phyloP scores from a whole-genome alignment of 2,888 invertebrate genomes.

The Mimumesa dahlbomi region DNA sequence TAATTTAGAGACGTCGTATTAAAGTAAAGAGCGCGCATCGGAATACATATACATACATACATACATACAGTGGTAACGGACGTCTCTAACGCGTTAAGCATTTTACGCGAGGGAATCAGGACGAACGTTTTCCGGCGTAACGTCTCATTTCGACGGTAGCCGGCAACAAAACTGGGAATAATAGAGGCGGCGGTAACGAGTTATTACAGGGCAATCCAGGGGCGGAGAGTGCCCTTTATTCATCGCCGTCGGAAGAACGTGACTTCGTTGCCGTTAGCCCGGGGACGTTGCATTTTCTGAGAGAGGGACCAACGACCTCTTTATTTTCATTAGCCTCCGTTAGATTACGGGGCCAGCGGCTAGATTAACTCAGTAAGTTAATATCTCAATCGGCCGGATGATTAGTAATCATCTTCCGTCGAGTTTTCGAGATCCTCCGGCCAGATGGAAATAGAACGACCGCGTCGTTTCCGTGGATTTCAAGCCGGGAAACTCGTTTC shows the following conservation, averaged over 20 bases:
- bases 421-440: conserved; percentile 4
- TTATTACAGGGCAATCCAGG: conserved; percentile 49
- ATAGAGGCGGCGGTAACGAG: conserved; percentile 33
- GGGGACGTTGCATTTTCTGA: conserved; percentile 46
- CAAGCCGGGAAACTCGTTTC: not conserved
- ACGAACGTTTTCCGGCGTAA: conserved; percentile 37
- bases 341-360: conserved; percentile 37
- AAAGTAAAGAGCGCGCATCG: too few relatives aligned
- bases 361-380: conserved; percentile 40
- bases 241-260: conserved; percentile 47
- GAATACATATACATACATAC: too few relatives aligned
- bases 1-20: too few relatives aligned
- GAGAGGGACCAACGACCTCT: conserved; percentile 49
- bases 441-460: not conserved
- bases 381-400: conserved; percentile 40
- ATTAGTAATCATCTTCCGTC: conserved; percentile 26
- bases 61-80: too few relatives aligned
- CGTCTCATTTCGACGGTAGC: conserved; percentile 1
- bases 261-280: conserved; percentile 41
- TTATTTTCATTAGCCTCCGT: conserved; percentile 48
- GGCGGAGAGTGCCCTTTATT: conserved; percentile 44
- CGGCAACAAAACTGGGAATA: conserved; percentile 8
- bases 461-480: too few relatives aligned
- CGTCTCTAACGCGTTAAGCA: too few relatives aligned
- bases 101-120: conserved; percentile 5